phyloP scores from a whole-genome alignment of 2,113 vertebrate species.

The Myodes glareolus region DNA sequence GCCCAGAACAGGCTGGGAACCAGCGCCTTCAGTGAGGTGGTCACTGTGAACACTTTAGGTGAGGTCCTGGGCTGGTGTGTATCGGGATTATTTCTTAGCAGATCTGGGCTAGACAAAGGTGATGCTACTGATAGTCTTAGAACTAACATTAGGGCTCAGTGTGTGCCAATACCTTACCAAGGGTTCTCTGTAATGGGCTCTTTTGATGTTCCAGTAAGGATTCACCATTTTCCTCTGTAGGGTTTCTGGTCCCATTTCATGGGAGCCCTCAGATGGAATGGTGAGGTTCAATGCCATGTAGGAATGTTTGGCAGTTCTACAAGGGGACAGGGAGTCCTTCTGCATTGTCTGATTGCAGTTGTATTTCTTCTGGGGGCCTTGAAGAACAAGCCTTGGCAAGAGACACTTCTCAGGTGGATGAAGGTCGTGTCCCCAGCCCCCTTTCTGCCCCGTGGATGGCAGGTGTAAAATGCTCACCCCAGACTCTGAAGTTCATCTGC shows the following conservation, averaged over 20 bases:
- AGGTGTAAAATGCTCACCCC: too few relatives aligned
- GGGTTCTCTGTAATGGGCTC: too few relatives aligned
- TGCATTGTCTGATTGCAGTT: background rate
- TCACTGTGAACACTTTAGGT: slow-evolving; percentile 99
- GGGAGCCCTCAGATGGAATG: background rate
- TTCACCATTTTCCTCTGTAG: background rate
- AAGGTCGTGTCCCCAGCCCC: background rate
- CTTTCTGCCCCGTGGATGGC: too few relatives aligned
- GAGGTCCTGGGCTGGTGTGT: slow-evolving; percentile 20
- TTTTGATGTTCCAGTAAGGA: background rate
- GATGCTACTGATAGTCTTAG: fast-evolving
- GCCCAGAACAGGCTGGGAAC: slow-evolving; percentile 99
- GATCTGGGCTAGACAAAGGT: fast-evolving
- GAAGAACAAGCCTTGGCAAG: background rate
- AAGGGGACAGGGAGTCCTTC: background rate
- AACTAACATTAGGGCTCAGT: fast-evolving
- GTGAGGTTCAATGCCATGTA: background rate
- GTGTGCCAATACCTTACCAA: background rate
- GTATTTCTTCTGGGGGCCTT: background rate
- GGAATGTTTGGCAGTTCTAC: background rate
- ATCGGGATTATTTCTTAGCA: background rate
- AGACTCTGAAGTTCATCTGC: fast-evolving
- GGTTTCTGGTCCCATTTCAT: background rate
- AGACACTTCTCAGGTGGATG: background rate
- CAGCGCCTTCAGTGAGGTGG: slow-evolving; percentile 99